Base-by-base conservation (phyloP, 2,888 invertebrate species). In the Parthenolecanium corni region DNA sequence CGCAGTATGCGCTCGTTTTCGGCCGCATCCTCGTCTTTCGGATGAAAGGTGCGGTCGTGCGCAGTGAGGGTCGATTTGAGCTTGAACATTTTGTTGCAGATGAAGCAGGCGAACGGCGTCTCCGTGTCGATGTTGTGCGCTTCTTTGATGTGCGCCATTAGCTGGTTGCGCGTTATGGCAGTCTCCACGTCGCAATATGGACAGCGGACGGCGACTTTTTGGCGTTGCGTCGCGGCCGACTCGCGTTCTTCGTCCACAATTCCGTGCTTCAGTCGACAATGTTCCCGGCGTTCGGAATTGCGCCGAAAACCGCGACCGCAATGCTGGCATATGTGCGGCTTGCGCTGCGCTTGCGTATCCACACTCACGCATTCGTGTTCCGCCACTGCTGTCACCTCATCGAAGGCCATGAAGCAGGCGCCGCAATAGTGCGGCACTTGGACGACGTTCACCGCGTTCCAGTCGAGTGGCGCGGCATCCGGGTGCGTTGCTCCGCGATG, bases 31-130 rank as follows among this genome's bases (percentile, higher is more conserved):
- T 62, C 52, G 16, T 46, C 46, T 18, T 42, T 24, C 44, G 62
- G 62, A 44, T 62, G 62, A 23, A 40, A 52, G 1, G 42, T 31
- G 11, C 46, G 42, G 24, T 42, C 46, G 31, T 62, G 62, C 25
- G 24, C 25, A 11, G 40, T 31, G 25, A 52, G 16, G 12, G 62
- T 52, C 2, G 42, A 21, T 11, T 52, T 46, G 42, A 44, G 20
- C 44, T 62, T 62, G 46, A 62, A 62, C 16, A 52, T 16, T 20
- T 52, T 52, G 6, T 52, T 52, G 21, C 62, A 62, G n/a, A 44
- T 2, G 11, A 46, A 3, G 31, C 62, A 62, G 2, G 25, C 23
- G 21, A 53, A 62, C 12, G 62, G 62, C 44, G 52, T 44, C 18
- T 53, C 53, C 16, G 40, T 52, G 9, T 36, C 46, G n/a, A 62